Conservation (phyloP, 2,113 vertebrate genomes). For the Phalacrocorax pelagicus region DNA sequence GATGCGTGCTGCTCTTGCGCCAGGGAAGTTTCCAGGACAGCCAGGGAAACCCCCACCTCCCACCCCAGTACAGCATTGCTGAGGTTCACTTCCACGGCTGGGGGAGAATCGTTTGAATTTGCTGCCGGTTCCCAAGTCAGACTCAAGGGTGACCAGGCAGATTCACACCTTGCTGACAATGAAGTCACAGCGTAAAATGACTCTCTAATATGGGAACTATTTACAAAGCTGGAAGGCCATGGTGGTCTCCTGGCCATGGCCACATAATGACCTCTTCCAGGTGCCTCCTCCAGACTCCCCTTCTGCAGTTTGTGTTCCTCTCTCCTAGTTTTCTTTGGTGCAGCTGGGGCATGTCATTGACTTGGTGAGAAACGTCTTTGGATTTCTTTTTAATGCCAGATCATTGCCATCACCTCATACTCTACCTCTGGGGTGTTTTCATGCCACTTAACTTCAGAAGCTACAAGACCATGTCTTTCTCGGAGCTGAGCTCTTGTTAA, state of each 20-base stretch:
- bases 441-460: not conserved
- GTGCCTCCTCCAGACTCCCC: not conserved
- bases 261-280: not conserved
- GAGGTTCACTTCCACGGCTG: not conserved
- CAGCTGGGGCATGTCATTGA: not conserved
- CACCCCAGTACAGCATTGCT: not conserved
- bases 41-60: rapidly evolving
- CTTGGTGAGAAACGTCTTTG: not conserved
- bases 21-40: not conserved
- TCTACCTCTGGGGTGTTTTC: not conserved
- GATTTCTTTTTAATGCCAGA: not conserved
- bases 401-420: not conserved
- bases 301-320: not conserved
- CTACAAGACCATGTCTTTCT: not conserved
- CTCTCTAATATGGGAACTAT: not conserved
- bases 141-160: rapidly evolving
- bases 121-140: not conserved
- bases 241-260: not conserved
- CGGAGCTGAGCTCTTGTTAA: not conserved
- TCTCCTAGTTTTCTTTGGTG: not conserved
- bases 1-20: not conserved
- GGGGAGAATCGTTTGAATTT: not conserved
- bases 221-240: not conserved
- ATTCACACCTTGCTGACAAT: not conserved
- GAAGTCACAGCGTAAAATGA: not conserved